These are phyloP conservation scores for Cottoperca gobio DNA, from an alignment of 2,797 vertebrate genomes.

Conservation along the genomic window DNA sequence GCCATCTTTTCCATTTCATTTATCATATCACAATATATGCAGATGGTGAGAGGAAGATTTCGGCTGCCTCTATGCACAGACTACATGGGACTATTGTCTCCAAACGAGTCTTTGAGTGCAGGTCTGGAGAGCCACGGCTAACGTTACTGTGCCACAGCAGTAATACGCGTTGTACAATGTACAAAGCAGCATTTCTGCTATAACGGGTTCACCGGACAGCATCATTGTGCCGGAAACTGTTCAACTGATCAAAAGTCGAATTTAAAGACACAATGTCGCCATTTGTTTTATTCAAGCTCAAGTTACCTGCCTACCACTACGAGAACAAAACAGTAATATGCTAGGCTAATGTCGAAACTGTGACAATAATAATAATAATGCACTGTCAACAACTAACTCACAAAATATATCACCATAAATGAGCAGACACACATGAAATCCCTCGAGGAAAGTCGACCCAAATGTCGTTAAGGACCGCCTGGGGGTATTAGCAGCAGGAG, in stretches of 20 bases:
- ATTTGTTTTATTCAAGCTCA: background rate
- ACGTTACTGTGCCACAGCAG: background rate
- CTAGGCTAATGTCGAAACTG: background rate
- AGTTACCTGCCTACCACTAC: no score
- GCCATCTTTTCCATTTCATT: background rate
- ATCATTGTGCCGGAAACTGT: background rate
- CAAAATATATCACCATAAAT: background rate
- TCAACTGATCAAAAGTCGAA: background rate
- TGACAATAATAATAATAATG: background rate
- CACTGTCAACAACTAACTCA: background rate
- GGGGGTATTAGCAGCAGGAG: background rate
- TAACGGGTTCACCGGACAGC: background rate
- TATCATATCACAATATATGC: background rate
- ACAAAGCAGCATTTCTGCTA: background rate
- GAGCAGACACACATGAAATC: background rate
- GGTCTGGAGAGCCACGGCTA: background rate
- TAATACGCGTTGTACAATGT: background rate
- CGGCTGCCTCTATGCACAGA: background rate
- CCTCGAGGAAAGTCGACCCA: background rate
- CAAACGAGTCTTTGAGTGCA: background rate
- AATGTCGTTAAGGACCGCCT: background rate
- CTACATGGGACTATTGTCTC: slow-evolving; percentile 28
- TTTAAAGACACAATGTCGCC: background rate
- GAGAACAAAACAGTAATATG: background rate
- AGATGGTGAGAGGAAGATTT: background rate